Conservation (phyloP, 2,888 invertebrate species). For the Ormyrus labotus region DNA sequence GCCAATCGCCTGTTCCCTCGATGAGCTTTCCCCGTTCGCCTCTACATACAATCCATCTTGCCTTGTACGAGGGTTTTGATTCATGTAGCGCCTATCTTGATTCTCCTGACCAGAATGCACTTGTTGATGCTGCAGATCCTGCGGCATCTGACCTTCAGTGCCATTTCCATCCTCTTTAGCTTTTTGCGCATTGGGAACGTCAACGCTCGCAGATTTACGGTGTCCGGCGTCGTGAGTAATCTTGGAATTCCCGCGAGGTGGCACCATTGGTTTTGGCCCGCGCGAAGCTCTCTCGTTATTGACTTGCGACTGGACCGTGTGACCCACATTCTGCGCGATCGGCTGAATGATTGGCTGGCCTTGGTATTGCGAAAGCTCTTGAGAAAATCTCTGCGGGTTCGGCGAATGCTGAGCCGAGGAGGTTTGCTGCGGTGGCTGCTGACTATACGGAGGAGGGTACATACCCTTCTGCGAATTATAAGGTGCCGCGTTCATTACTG, state of each 20-base stretch:
- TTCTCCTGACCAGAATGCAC: slow-evolving; percentile 46
- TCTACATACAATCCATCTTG: slow-evolving; percentile 73
- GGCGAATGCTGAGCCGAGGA: slow-evolving; percentile 68
- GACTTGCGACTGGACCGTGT: slow-evolving; percentile 62
- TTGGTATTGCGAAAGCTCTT: slow-evolving; percentile 71
- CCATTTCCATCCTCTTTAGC: slow-evolving; percentile 41
- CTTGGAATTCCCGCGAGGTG: slow-evolving; percentile 72
- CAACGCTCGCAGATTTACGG: slow-evolving; percentile 67
- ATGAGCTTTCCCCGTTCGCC: slow-evolving; percentile 65
- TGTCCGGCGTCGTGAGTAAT: slow-evolving; percentile 71
- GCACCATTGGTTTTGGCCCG: slow-evolving; percentile 73
- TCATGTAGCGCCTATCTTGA: slow-evolving; percentile 66
- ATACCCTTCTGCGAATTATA: slow-evolving; percentile 67
- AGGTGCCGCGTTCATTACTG: slow-evolving; percentile 70
- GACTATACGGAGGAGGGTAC: slow-evolving; percentile 60
- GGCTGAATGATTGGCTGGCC: slow-evolving; percentile 73
- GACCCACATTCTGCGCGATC: slow-evolving; percentile 70
- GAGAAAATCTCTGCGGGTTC: slow-evolving; percentile 72
- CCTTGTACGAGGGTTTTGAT: slow-evolving; percentile 71
- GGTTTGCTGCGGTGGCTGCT: slow-evolving; percentile 38
- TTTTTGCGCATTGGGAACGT: slow-evolving; percentile 62
- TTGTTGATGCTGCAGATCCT: slow-evolving; percentile 56
- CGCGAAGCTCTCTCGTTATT: slow-evolving; percentile 64
- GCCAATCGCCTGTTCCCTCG: slow-evolving; percentile 63
- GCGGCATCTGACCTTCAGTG: slow-evolving; percentile 3